Evolutionary conservation across 1,140 invertebrate species (phyloP), one percentile per base, ranked within the genome.

Genomic region (Teleogryllus occipitalis): DNA sequence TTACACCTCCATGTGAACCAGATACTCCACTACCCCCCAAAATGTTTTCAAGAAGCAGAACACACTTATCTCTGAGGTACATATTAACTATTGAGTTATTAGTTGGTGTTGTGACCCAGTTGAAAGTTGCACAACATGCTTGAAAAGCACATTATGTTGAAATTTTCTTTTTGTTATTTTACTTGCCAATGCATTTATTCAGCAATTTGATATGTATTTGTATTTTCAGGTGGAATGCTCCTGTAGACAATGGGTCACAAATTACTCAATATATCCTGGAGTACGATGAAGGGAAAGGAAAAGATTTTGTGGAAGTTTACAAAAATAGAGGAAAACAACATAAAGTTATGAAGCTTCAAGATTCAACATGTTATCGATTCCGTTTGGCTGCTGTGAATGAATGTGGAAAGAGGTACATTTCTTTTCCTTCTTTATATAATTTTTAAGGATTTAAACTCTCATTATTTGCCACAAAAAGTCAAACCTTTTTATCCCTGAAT

Each of bases 351-450:
- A 92, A 93, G 82, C 88, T 96, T 77, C 89, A 90, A 81, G 90
- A 93, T 8, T 91, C 93, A 47, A 95, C 94, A 8, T 86, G 89
- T 47, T 96, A 96, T 84, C 90, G 89, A 47, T 95, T 96, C 85
- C 90, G 95, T 47, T 85, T 97, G 81, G 91, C 93, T 72, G 94
- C 93, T 79, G 89, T 94, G n/a, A 96, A 96, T 85, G 91, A 93
- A 82, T 88, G 90, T 81, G 95, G 95, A 3, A 90, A 90, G 83
- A 90, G 90, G 89, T 90, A 83, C 80, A 78, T 79, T 2, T 39
- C 27, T 39, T 39, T 39, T 39, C 27, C 27, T 39, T 39, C 27
- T 39, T 39, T 39, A 39, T 39, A 39, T 39, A 2, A 39, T 39
- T 39, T 39, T 39, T 39, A 39, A 39, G 27, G 27, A 2, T 39